These are phyloP conservation scores for Labeo catla DNA, from an alignment of 2,113 vertebrate genomes.

Conservation along the genomic window DNA sequence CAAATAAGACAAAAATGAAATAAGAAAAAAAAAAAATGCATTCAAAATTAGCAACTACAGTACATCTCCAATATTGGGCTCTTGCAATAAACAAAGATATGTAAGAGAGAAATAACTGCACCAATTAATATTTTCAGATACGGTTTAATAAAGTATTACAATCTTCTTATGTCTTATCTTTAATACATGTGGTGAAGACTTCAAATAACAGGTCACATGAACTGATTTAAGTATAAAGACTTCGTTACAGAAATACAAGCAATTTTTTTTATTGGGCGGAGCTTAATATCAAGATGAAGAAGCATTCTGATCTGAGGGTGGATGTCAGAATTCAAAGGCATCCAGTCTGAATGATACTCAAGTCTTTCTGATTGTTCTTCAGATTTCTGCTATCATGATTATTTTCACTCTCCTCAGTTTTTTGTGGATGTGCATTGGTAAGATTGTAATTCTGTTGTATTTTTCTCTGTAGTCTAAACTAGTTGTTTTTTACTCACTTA, in stretches of 20 bases:
- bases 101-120: too few relatives aligned
- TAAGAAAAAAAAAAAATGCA: too few relatives aligned
- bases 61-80: too few relatives aligned
- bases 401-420: neutral
- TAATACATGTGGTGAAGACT: too few relatives aligned
- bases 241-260: too few relatives aligned
- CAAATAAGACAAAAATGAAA: too few relatives aligned
- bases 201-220: too few relatives aligned
- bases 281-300: neutral
- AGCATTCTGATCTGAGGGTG: neutral
- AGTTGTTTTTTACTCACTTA: neutral
- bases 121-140: too few relatives aligned
- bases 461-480: neutral
- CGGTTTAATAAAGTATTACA: too few relatives aligned
- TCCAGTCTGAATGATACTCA: neutral
- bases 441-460: neutral
- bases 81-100: too few relatives aligned
- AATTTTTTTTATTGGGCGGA: neutral
- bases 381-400: constrained; percentile 3
- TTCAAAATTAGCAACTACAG: too few relatives aligned
- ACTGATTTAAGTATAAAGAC: neutral
- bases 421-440: neutral
- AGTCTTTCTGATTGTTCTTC: neutral
- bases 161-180: too few relatives aligned
- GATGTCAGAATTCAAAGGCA: neutral